Evolutionary conservation across 2,113 vertebrate species (phyloP).

Genomic region (Pangasianodon hypophthalmus): DNA sequence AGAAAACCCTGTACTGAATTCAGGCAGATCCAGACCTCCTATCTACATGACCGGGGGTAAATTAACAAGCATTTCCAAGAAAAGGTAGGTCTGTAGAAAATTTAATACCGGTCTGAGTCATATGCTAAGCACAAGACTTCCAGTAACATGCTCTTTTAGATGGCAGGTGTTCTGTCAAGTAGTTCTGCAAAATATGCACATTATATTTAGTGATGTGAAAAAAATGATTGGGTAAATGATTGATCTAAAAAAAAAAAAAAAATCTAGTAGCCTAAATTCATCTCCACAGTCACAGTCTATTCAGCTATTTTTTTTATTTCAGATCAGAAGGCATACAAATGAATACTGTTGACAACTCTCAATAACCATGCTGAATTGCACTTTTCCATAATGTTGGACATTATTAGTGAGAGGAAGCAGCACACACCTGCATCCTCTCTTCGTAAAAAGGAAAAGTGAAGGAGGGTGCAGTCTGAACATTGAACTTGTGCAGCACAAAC

Average conservation of each 20-base stretch:
- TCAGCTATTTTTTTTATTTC: neutral
- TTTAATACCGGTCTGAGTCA: neutral
- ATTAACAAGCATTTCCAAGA: neutral
- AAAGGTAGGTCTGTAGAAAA: neutral
- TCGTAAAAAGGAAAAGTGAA: slow-evolving; percentile 7
- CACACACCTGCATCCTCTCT: slow-evolving; percentile 43
- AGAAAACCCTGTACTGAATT: neutral
- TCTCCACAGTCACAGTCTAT: neutral
- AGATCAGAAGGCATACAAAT: slow-evolving; percentile 21
- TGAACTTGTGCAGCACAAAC: neutral
- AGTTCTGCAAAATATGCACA: slow-evolving; percentile 22
- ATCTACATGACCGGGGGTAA: neutral
- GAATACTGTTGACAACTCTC: slow-evolving; percentile 4
- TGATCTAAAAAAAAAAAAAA: neutral
- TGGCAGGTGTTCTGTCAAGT: slow-evolving; percentile 28
- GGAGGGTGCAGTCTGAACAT: slow-evolving; percentile 1
- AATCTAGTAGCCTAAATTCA: slow-evolving; percentile 9
- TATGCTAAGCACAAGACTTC: neutral
- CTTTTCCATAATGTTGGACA: slow-evolving; percentile 10
- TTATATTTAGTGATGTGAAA: slow-evolving; percentile 24
- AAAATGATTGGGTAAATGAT: neutral
- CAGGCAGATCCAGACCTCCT: neutral
- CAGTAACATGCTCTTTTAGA: slow-evolving; percentile 7
- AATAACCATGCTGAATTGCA: slow-evolving; percentile 6
- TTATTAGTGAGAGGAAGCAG: slow-evolving; percentile 30